Evolutionary conservation across 2,797 vertebrate species (phyloP).

Genomic region (Sorex maritimensis): DNA sequence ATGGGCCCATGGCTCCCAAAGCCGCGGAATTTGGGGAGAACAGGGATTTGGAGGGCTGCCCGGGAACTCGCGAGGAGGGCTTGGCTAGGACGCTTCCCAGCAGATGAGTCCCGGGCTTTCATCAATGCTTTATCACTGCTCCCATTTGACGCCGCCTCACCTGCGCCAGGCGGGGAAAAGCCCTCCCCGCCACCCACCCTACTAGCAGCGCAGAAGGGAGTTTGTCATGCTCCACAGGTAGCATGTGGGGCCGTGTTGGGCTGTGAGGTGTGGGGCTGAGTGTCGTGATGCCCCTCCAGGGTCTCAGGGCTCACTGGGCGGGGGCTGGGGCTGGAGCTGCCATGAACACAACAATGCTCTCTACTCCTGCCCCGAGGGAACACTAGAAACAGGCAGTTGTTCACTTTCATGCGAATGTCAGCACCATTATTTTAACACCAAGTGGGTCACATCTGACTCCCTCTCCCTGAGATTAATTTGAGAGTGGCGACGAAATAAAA

Average conservation of each 20-base stretch:
- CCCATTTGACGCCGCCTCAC: too few relatives aligned
- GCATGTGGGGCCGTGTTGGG: too few relatives aligned
- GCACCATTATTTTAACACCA: constrained; percentile 88
- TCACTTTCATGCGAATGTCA: constrained; percentile 87
- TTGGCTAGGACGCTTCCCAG: background rate
- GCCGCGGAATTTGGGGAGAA: background rate
- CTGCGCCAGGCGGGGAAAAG: too few relatives aligned
- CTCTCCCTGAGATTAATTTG: constrained; percentile 89
- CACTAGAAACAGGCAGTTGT: constrained; percentile 88
- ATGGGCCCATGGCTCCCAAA: too few relatives aligned
- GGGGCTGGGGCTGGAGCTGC: background rate
- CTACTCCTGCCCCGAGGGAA: constrained; percentile 82
- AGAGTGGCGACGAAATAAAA: constrained; percentile 89
- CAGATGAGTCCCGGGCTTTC: background rate
- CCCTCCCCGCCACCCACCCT: background rate
- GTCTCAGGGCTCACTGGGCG: constrained; percentile 66
- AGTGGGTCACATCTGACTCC: constrained; percentile 89
- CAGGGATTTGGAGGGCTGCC: background rate
- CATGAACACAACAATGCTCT: constrained; percentile 83
- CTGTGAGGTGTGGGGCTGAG: background rate
- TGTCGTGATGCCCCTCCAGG: background rate
- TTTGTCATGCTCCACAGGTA: too few relatives aligned
- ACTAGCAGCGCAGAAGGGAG: background rate
- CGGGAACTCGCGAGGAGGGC: background rate
- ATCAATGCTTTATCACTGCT: background rate